Conservation (phyloP, 2,113 vertebrate species). For the Cyprinodon variegatus region DNA sequence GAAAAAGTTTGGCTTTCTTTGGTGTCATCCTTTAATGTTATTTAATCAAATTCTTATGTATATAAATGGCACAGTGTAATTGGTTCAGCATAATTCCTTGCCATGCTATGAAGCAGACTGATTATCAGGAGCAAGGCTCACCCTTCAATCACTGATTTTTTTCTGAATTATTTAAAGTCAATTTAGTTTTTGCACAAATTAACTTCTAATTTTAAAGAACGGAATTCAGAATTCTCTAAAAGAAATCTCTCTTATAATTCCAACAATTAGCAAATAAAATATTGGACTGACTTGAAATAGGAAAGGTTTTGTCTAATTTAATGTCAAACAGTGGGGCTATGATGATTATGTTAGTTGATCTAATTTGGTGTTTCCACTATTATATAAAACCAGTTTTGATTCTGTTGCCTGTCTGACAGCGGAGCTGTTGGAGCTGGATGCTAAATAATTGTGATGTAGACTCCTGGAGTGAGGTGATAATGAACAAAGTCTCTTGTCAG, state of each 20-base stretch:
- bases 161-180: too few species aligned
- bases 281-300: not conserved
- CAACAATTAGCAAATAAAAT: too few species aligned
- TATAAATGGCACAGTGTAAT: too few species aligned
- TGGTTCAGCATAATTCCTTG: too few species aligned
- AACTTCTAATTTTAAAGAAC: too few species aligned
- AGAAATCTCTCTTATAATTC: too few species aligned
- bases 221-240: too few species aligned
- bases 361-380: not conserved
- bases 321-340: not conserved
- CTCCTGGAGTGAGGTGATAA: slow-evolving; percentile 62
- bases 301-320: not conserved
- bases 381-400: not conserved
- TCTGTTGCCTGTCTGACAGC: slow-evolving; percentile 22
- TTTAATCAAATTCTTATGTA: too few species aligned
- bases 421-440: slow-evolving; percentile 22
- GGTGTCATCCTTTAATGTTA: not conserved
- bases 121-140: too few species aligned
- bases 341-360: not conserved
- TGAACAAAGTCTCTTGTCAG: slow-evolving; percentile 58
- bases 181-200: too few species aligned
- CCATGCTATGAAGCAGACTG: too few species aligned
- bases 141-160: too few species aligned
- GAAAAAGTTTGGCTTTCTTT: not conserved
- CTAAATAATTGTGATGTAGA: slow-evolving; percentile 50